Evolutionary conservation across 1,140 invertebrate genomes (phyloP).

Genomic region (Drosophila biarmipes): DNA sequence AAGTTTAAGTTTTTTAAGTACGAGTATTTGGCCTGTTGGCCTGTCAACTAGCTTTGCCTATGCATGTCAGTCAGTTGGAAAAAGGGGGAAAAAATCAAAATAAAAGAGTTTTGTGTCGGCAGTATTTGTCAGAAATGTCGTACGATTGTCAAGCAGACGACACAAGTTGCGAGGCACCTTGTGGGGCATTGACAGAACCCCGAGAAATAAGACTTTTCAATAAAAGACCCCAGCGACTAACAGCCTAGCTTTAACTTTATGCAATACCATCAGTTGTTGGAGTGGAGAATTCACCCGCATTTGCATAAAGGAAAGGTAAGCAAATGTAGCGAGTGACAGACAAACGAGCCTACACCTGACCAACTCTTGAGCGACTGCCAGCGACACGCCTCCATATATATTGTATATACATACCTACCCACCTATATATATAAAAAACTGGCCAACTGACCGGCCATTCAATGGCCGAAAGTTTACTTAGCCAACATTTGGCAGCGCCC

Average conservation of each 20-base stretch:
- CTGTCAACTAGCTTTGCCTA: constrained; percentile 72
- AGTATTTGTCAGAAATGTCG: constrained; percentile 79
- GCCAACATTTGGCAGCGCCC: constrained; percentile 55
- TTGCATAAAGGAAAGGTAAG: constrained; percentile 78
- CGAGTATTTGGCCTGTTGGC: constrained; percentile 19
- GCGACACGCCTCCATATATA: constrained; percentile 14
- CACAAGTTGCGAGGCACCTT: constrained; percentile 49
- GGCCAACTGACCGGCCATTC: constrained; percentile 32
- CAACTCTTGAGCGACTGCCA: constrained; percentile 52
- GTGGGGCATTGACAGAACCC: constrained; percentile 62
- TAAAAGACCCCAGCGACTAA: constrained; percentile 6
- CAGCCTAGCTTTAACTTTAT: constrained; percentile 26
- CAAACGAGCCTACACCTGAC: constrained; percentile 77
- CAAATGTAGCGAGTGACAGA: constrained; percentile 71
- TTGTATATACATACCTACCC: background rate
- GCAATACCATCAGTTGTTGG: constrained; percentile 12
- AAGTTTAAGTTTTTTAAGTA: constrained; percentile 19
- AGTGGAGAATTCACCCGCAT: constrained; percentile 42
- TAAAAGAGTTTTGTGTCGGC: constrained; percentile 66
- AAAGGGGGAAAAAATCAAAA: background rate
- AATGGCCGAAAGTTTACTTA: constrained; percentile 61
- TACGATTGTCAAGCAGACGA: constrained; percentile 70
- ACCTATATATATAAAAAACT: constrained; percentile 2
- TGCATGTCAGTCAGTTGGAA: constrained; percentile 47
- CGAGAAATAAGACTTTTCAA: constrained; percentile 28